Evolutionary conservation across 2,888 invertebrate species (phyloP).

Genomic region (Cloeon dipterum): DNA sequence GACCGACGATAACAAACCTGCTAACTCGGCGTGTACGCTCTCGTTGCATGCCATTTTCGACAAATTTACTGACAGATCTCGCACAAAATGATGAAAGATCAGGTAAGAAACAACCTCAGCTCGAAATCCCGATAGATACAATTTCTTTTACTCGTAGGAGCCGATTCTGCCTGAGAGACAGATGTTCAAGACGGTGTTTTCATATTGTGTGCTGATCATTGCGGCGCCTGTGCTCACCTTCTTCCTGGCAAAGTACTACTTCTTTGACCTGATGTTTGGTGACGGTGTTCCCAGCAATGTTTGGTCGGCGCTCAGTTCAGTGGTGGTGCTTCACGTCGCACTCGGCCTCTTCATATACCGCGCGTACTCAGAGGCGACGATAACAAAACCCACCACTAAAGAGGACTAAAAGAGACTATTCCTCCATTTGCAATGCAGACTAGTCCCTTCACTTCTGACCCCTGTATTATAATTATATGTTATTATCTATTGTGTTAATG

Average conservation of each 20-base stretch:
- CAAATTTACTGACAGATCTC: too few relatives aligned
- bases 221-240: slow-evolving; percentile 51
- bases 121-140: too few relatives aligned
- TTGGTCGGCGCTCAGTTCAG: slow-evolving; percentile 52
- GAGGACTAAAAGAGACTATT: slow-evolving; percentile 12
- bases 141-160: too few relatives aligned
- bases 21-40: too few relatives aligned
- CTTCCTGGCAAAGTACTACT: slow-evolving; percentile 38
- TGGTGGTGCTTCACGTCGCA: slow-evolving; percentile 49
- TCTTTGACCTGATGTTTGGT: slow-evolving; percentile 39
- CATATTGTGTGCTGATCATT: slow-evolving; percentile 52
- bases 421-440: too few relatives aligned
- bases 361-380: slow-evolving; percentile 35
- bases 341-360: slow-evolving; percentile 54
- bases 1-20: too few relatives aligned
- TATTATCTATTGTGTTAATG: too few relatives aligned
- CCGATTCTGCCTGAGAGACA: slow-evolving; percentile 42
- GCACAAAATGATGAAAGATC: too few relatives aligned
- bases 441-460: too few relatives aligned
- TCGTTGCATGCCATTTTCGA: too few relatives aligned
- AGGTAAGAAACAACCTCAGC: too few relatives aligned
- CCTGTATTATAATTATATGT: too few relatives aligned
- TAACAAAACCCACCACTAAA: slow-evolving; percentile 11
- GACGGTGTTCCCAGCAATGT: slow-evolving; percentile 41
- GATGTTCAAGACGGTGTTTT: slow-evolving; percentile 50